Base-by-base conservation (phyloP, 2,797 vertebrate species). In the Clarias laeviceps region DNA sequence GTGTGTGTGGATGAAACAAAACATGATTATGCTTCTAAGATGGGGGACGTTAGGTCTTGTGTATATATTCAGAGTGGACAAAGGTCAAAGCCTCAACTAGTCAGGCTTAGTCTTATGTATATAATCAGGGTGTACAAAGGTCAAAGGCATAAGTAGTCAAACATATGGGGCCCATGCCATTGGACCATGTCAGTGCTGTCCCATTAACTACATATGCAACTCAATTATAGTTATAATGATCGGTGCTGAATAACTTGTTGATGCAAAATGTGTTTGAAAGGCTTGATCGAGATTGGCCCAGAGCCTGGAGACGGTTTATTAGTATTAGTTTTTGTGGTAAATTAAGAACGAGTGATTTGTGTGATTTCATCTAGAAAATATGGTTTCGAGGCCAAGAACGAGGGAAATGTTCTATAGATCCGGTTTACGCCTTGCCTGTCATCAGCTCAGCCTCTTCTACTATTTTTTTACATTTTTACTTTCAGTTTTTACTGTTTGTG, bases 401-500 rank as follows among this genome's bases (percentile, higher is more conserved):
- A 40, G 22, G 11, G 37, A n/a, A 79, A 64, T 7, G 5, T 34
- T n/a, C 2, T 14, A n/a, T 40, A n/a, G 59, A 37, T 5, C 22
- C 34, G 18, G 32, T 0, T 78, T 76, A 32, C 17, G 2, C 27
- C 27, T 50, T 32, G 17, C 1, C 45, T 76, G 3, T 50, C 56
- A 56, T 79, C 18, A 17, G 22, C 22, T 22, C 29, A 5, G 54
- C 4, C 5, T 1, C 56, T 59, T 37, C 22, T 70, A 18, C 2
- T 45, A n/a, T 45, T 11, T 45, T 45, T 45, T 45, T 11, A 45
- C 40, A 9, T 45, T 45, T 45, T 45, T 45, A 45, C 45, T 45
- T 45, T 45, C 45, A 62, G 77, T 22, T 59, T 80, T 68, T 9
- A 57, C 78, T 84, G 72, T 86, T 14, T 18, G 6, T 62, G 17